Percentiles rank a stretch among this genome's conserved stretches.
Conservation (phyloP, 2,888 invertebrate species). For the Papilio demoleus region DNA sequence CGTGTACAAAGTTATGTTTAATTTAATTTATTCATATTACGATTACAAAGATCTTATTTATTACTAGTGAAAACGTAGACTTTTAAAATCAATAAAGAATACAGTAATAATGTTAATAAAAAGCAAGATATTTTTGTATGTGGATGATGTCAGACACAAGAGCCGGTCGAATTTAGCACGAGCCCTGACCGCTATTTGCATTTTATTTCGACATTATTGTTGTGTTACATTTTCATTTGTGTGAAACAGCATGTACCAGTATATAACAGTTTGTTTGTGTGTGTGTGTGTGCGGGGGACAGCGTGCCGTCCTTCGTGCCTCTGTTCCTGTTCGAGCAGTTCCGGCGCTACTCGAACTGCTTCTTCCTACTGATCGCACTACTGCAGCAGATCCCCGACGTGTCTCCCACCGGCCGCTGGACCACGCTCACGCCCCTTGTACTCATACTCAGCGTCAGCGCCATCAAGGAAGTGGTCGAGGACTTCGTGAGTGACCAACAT, state of each 20-base stretch:
- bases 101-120: too few species aligned
- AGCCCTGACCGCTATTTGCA: not conserved
- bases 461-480: conserved; percentile 99
- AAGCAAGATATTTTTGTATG: conserved; percentile 12
- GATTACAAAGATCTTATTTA: too few species aligned
- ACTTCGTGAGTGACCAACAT: conserved; percentile 89
- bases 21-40: too few species aligned
- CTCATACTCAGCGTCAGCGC: conserved; percentile 98
- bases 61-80: not conserved
- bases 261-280: not conserved
- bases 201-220: not conserved
- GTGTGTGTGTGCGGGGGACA: conserved; percentile 56
- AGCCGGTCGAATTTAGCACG: conserved; percentile 2
- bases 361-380: conserved; percentile 98
- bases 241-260: too few species aligned
- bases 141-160: conserved; percentile 4
- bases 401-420: conserved; percentile 99
- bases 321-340: conserved; percentile 99
- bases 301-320: conserved; percentile 93
- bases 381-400: conserved; percentile 99
- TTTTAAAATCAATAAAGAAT: not conserved
- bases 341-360: conserved; percentile 99
- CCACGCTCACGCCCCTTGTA: conserved; percentile 98
- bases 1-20: too few species aligned
- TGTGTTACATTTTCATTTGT: too few species aligned